Conservation (phyloP, 2,888 invertebrate species). For the Spisula subtruncata region DNA sequence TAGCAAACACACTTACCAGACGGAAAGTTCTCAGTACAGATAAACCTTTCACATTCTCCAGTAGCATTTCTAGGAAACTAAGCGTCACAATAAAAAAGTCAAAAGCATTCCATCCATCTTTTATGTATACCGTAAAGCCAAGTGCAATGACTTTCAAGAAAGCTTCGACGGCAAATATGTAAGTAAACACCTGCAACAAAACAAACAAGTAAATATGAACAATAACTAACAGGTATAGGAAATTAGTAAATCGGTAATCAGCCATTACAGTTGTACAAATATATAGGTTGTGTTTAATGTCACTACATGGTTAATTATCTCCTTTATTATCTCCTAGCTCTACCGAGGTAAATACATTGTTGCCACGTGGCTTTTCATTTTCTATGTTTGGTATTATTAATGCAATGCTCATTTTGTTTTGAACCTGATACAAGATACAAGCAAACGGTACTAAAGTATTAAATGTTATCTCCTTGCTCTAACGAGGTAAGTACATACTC, state of each 20-base stretch:
- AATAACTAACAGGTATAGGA: neutral
- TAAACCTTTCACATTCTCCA: constrained; percentile 98
- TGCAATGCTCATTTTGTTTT: neutral
- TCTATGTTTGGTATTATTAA: too few species aligned
- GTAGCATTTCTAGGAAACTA: constrained; percentile 96
- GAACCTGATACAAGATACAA: neutral
- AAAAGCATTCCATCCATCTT: constrained; percentile 99
- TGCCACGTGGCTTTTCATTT: too few species aligned
- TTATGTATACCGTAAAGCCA: constrained; percentile 98
- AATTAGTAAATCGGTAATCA: neutral
- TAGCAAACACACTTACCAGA: constrained; percentile 92
- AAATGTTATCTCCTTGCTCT: neutral
- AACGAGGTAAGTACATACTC: too few species aligned
- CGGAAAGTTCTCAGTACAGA: constrained; percentile 99
- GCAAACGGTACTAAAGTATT: neutral
- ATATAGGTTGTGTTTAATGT: too few species aligned
- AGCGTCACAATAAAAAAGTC: constrained; percentile 99
- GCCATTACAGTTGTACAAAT: neutral
- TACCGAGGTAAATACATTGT: too few species aligned
- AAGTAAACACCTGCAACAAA: constrained; percentile 96
- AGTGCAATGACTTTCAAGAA: constrained; percentile 97
- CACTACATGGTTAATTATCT: too few species aligned
- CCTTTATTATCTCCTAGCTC: too few species aligned
- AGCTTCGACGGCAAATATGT: constrained; percentile 98
- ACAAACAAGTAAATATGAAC: neutral